Evolutionary conservation across 2,888 invertebrate genomes (phyloP), one percentile per base, ranked within the genome.

Genomic region (Falcaria lacertinaria): DNA sequence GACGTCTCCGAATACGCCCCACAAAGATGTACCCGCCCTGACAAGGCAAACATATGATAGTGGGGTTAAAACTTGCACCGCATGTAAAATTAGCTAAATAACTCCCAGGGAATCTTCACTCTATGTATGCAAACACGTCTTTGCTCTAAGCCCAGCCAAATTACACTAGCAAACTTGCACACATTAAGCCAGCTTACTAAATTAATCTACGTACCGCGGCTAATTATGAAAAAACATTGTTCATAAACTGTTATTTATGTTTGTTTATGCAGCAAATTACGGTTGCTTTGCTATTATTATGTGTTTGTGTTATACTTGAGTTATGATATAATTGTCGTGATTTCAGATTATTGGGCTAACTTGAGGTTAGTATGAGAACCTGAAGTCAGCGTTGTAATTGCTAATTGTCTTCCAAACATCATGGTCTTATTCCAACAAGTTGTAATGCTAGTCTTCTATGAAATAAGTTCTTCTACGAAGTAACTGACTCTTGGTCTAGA

Each of bases 11-110:
- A 54, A 37, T 37, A 37, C 37, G 37, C 13, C 22, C 37, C 37
- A 5, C 37, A 25, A 15, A 37, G 37, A 37, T 37, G 36, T 60
- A 49, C 58, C 43, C 56, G 56, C 57, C 67, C 65, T 69, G 63
- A 66, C 69, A 79, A 76, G 59, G 68, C 77, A 81, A 81, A 78
- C 75, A 80, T 62, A 80, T 72, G 75, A 71, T 68, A 72, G 69
- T 63, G 69, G 69, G 74, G 78, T 80, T 80, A 76, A 80, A 84
- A 84, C 80, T 81, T 80, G 69, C 68, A 70, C 74, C 74, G 76
- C 79, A 77, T 81, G 78, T 82, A 78, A 81, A 84, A 81, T 85
- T 81, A 77, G 80, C 81, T 79, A 77, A 81, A 83, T 79, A 83
- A 76, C 80, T 79, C 76, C 74, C 68, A 47, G 57, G 64, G 69